Evolutionary conservation across 2,888 invertebrate genomes (phyloP), one percentile per base, ranked within the genome.

Genomic region (Adelognathus sp.): DNA sequence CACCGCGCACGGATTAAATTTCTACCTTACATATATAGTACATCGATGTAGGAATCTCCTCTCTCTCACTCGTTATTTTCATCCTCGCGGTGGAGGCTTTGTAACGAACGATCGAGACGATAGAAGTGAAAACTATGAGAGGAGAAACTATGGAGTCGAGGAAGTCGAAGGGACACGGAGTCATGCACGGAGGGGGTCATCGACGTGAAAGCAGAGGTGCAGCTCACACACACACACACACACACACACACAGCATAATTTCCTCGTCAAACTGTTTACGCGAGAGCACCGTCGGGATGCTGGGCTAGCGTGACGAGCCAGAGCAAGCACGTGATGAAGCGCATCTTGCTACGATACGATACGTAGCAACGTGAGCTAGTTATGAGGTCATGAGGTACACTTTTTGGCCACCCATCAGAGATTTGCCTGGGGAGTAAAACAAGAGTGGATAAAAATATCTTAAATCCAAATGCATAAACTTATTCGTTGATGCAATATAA

Each of bases 171-270:
- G 56, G 54, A 69, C 60, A 33, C 11, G 27, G 46, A 69, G 74
- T 72, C 76, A 63, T 83, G 83, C 46, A 58, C 78, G 67, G 44
- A 39, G 36, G 56, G 33, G 81, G 74, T 83, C 76, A 79, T 70
- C 74, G 60, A 76, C 61, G 69, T 54, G 70, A 81, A 79, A 52
- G 76, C 44, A 14, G 60, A 63, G 70, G 63, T 58, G 29, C 41
- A 60, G 27, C 31, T 18, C 58, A 46, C 33, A 58, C 63, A 54
- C 16, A 21, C 52, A 66, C 24, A 14, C 21, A 24, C 39, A 18
- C 31, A 46, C n/a, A 46, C 3, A 44, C 9, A 9, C 9, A 46
- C 46, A 44, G n/a, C 16, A 14, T 41, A 29, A n/a, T 54, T 9
- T 29, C 18, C 33, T n/a, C 44, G 24, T 52, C 31, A 50, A 16